Base-by-base conservation (phyloP, 2,797 vertebrate species). In the Lindbergichthys nudifrons region DNA sequence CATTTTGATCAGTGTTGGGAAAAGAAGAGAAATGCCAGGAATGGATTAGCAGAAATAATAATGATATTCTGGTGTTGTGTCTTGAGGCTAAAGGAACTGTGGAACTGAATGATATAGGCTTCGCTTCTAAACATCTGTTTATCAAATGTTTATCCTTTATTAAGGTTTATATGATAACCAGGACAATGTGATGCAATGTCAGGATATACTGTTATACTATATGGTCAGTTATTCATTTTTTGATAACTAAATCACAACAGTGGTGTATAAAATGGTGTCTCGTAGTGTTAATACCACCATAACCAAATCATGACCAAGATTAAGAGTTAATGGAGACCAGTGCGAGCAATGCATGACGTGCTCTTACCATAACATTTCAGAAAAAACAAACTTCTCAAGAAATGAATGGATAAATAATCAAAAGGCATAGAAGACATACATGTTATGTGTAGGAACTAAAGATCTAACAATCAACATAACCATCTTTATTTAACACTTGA, bases 31-130 rank as follows among this genome's bases (percentile, higher is more conserved):
- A 52, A 67, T 64, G 32, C 42, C 60, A 67, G 58, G 13, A 57
- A 58, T 59, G 41, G 39, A n/a, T 65, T 59, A 26, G 64, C 47
- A 75, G 32, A 77, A 39, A 42, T 54, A 53, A 60, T 73, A 65
- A 51, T 77, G 30, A 74, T 75, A 43, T 76, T 67, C 58, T 68
- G 30, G 51, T 16, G 48, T 45, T 66, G 15, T 72, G 51, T 56
- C 78, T 63, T 48, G 21, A 18, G 18, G 53, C 21, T 15, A 19
- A 72, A 69, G 45, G 21, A 41, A 36, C 16, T 54, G 10, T 42
- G 41, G 36, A 10, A 60, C 2, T 60, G 0, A 6, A 15, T 53
- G 56, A 53, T n/a, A 54, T 71, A 50, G 59, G 11, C 4, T 26
- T 26, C 4, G 4, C 26, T 5, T 26, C 26, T 36, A 6, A 36